A percentile compares a stretch with the other conserved stretches of the same genome.
phyloP scores from a whole-genome alignment of 2,797 vertebrate species.

The Rhabdophis nuchalis region DNA sequence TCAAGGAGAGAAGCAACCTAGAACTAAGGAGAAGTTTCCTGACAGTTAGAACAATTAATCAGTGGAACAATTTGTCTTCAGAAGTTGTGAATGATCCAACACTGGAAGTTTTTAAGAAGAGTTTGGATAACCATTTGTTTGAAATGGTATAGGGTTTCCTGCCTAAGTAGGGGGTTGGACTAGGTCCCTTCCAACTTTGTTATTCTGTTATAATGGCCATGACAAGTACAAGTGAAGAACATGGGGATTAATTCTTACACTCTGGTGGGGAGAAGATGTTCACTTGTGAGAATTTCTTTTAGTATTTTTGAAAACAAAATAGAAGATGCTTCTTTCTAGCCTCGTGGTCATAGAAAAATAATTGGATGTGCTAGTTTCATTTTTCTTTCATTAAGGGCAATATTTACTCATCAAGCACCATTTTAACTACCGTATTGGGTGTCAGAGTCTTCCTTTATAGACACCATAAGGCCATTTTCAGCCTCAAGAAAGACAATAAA shows the following conservation, averaged over 20 bases:
- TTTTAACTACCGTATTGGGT: neutral
- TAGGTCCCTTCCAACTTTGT: no score
- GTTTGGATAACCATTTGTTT: no score
- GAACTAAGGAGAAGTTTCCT: no score
- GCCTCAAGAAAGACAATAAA: neutral
- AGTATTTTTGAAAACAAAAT: neutral
- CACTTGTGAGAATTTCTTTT: neutral
- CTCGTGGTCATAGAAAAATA: neutral
- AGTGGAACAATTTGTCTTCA: no score
- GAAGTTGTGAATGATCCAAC: no score
- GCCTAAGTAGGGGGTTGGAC: no score
- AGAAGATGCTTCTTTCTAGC: neutral
- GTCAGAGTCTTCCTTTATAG: neutral
- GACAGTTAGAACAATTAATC: no score
- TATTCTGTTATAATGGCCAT: no score
- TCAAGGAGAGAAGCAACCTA: no score
- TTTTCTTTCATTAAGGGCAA: neutral
- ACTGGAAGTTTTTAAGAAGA: no score
- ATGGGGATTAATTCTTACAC: neutral
- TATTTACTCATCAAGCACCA: neutral
- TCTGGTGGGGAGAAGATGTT: neutral
- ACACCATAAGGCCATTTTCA: constrained; percentile 7
- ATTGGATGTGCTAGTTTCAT: neutral
- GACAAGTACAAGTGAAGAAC: neutral
- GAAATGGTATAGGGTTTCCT: no score